Base-by-base conservation (phyloP, 2,113 vertebrate species). In the western clawed frog (Xenopus tropicalis) region DNA sequence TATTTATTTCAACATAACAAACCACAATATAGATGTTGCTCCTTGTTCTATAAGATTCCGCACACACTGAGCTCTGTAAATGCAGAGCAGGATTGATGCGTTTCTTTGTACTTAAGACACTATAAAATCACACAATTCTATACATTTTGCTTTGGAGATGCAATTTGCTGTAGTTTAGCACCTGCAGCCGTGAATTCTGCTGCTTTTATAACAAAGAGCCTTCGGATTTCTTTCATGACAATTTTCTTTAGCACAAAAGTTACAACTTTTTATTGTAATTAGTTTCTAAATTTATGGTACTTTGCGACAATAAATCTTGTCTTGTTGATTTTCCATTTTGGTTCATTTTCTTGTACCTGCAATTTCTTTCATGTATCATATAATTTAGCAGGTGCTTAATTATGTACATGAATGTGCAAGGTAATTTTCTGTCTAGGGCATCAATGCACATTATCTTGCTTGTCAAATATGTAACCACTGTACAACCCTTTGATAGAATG, bases 321-420 rank as follows among this genome's bases (percentile, higher is more conserved):
- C 71, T 74, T 67, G 52, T 73, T 66, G 52, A 57, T 73, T 73
- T 67, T 66, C 37, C 17, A 54, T 59, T 16, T n/a, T 59, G 21
- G 17, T 66, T 23, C 21, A 22, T n/a, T 65, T 48, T 46, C 9
- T 16, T 57, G 43, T 48, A 2, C 21, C 44, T 66, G 22, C 21
- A 58, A 21, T 42, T 66, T 43, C 23, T 25, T 66, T 24, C 42
- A 66, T n/a, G 37, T 74, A 46, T 52, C 20, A 43, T 43, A 42
- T 66, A 74, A 74, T 74, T 59, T 54, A 66, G 63, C 71, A 74
- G 71, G 71, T 74, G 71, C 63, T 66, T 42, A 73, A 66, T 42
- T 73, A 58, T 73, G 17, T 57, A 19, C 29, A 56, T 68, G 54
- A 59, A 57, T 46, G 22, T 66, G 56, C 66, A 42, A 66, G 71